A percentile compares a stretch with the other conserved stretches of the same genome.
Conservation (phyloP, 2,797 vertebrate genomes). For the Urophycis tenuis region DNA sequence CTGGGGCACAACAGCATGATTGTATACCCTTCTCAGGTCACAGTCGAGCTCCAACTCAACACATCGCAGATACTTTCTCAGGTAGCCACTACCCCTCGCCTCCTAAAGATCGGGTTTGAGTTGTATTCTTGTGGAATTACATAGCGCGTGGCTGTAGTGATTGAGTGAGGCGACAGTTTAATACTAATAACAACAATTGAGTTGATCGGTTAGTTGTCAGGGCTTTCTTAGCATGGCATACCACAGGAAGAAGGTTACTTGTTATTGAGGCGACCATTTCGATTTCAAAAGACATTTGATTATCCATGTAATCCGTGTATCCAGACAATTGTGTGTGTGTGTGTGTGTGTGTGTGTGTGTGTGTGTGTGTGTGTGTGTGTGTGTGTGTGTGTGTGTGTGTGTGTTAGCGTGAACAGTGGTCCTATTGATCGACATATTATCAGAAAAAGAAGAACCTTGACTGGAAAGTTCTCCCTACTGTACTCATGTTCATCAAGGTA, state of each 20-base stretch:
- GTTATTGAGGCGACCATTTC: not conserved
- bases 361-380: not conserved
- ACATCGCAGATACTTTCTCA: constrained; percentile 21
- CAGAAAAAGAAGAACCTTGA: constrained; percentile 20
- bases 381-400: not conserved
- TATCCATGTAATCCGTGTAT: not conserved
- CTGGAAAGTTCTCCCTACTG: constrained; percentile 10
- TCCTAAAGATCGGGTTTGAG: not conserved
- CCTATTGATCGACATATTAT: constrained; percentile 32
- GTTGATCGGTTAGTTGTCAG: not conserved
- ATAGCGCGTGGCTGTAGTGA: too few species aligned
- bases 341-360: too few species aligned
- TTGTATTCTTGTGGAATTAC: not conserved
- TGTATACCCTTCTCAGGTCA: constrained; percentile 27
- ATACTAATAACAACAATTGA: not conserved
- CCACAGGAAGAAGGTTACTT: not conserved
- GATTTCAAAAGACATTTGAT: not conserved
- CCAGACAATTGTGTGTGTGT: not conserved
- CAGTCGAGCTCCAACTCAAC: constrained; percentile 26
- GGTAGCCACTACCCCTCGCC: constrained; percentile 24
- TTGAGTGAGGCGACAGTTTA: not conserved
- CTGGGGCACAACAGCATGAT: constrained; percentile 39
- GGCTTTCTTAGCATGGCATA: not conserved
- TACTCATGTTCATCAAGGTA: not conserved
- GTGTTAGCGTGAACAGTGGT: constrained; percentile 33